Conservation (phyloP, 2,797 vertebrate species). For the Sebastes itinus region DNA sequence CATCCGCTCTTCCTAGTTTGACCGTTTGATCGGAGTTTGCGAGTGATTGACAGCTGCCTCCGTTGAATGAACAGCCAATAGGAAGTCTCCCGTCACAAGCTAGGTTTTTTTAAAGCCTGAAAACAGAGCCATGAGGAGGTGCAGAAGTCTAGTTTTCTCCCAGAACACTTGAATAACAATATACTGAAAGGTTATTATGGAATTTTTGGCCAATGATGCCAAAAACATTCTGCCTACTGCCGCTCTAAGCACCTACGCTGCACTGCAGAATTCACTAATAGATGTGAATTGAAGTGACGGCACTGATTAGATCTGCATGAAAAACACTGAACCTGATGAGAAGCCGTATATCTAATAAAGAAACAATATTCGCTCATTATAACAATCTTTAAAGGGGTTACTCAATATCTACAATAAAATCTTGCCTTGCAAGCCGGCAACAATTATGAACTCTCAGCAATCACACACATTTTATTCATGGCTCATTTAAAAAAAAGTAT, state of each 20-base stretch:
- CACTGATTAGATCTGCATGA: not conserved
- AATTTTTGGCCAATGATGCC: too few relatives aligned
- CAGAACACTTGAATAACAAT: too few relatives aligned
- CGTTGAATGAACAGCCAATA: too few relatives aligned
- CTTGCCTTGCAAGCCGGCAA: not conserved
- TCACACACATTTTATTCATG: not conserved
- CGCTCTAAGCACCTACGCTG: not conserved
- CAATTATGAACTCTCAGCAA: not conserved
- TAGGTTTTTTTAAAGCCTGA: too few relatives aligned
- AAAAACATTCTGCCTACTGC: too few relatives aligned
- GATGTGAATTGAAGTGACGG: not conserved
- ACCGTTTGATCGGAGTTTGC: rapidly evolving
- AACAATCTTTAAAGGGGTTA: not conserved
- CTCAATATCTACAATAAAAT: not conserved
- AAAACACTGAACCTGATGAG: not conserved
- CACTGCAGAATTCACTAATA: not conserved
- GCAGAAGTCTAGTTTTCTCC: too few relatives aligned
- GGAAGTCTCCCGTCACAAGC: too few relatives aligned
- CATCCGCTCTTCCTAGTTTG: too few relatives aligned
- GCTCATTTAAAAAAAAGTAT: not conserved
- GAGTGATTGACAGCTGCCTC: too few relatives aligned
- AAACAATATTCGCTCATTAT: not conserved
- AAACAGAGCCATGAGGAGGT: too few relatives aligned
- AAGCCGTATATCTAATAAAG: not conserved
- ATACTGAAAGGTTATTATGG: too few relatives aligned